Conservation (phyloP, 2,888 invertebrate species). For the Platerodrilus igneus region DNA sequence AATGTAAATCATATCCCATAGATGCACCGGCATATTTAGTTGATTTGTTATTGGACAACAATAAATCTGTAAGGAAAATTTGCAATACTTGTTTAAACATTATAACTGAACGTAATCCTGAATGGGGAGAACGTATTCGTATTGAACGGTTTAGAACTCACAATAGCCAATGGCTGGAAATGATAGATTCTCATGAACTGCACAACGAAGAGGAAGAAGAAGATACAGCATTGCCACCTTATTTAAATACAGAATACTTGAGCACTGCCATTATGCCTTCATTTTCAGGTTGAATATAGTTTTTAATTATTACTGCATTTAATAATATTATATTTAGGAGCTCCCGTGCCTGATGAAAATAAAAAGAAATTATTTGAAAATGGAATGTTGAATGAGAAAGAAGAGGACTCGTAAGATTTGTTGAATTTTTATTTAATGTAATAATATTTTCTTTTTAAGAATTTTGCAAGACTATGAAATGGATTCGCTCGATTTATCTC, state of each 20-base stretch:
- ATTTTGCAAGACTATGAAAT: constrained; percentile 42
- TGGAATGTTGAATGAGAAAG: constrained; percentile 40
- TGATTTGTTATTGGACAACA: constrained; percentile 96
- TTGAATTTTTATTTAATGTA: background rate
- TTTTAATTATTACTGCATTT: constrained; percentile 3
- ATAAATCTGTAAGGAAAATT: constrained; percentile 86
- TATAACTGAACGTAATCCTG: constrained; percentile 84
- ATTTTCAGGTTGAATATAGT: constrained; percentile 33
- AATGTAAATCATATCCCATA: constrained; percentile 6
- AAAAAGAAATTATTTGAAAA: constrained; percentile 40
- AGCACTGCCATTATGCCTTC: constrained; percentile 46
- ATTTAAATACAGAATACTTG: constrained; percentile 65
- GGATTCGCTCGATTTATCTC: constrained; percentile 35
- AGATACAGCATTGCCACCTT: constrained; percentile 68
- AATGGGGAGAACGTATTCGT: constrained; percentile 92
- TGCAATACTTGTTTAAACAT: constrained; percentile 94
- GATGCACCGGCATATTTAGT: constrained; percentile 88
- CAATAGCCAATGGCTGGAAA: constrained; percentile 97
- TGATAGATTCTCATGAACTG: constrained; percentile 73
- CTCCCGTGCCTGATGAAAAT: constrained; percentile 38
- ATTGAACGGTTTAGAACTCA: constrained; percentile 95
- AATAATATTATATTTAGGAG: constrained; percentile 10
- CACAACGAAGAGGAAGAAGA: constrained; percentile 48
- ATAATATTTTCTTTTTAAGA: constrained; percentile 28
- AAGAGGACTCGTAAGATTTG: constrained; percentile 31